These are phyloP conservation scores for Dynastes hyllus DNA, from an alignment of 2,888 invertebrate genomes.

Conservation along the genomic window DNA sequence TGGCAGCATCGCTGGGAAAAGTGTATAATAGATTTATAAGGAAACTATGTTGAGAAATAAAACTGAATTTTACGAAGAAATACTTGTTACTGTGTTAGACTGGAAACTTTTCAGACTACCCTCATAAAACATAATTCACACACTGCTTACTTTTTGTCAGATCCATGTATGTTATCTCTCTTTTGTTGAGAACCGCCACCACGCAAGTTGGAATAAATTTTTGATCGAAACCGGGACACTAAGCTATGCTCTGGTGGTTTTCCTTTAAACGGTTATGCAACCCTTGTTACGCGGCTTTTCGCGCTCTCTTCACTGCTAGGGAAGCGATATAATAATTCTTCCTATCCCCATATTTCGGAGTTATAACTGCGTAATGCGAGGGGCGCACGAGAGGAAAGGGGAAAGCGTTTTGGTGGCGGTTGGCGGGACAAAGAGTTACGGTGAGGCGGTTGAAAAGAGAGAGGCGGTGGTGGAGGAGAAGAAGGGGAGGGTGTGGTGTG, in stretches of 20 bases:
- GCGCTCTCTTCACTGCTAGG: constrained; percentile 50
- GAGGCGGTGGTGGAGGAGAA: neutral
- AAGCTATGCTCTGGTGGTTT: neutral
- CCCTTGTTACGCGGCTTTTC: constrained; percentile 60
- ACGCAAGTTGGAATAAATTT: constrained; percentile 7
- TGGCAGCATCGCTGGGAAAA: too few species aligned
- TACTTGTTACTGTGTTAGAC: too few species aligned
- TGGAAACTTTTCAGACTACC: too few species aligned
- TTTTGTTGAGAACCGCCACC: neutral
- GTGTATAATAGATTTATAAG: too few species aligned
- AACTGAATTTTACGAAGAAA: too few species aligned
- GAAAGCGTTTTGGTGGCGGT: constrained; percentile 45
- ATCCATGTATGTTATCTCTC: neutral
- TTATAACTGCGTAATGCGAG: constrained; percentile 63
- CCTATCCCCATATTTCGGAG: constrained; percentile 66
- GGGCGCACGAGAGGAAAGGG: constrained; percentile 51
- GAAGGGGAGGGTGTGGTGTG: neutral
- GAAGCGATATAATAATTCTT: constrained; percentile 64
- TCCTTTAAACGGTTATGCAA: constrained; percentile 59
- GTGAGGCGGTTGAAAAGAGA: too few species aligned
- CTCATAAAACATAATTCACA: too few species aligned
- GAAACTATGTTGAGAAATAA: too few species aligned
- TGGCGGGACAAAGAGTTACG: neutral
- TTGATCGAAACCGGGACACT: neutral
- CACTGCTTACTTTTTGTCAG: neutral